Conservation (phyloP, 2,888 invertebrate species). For the Sylvicola cinctus region DNA sequence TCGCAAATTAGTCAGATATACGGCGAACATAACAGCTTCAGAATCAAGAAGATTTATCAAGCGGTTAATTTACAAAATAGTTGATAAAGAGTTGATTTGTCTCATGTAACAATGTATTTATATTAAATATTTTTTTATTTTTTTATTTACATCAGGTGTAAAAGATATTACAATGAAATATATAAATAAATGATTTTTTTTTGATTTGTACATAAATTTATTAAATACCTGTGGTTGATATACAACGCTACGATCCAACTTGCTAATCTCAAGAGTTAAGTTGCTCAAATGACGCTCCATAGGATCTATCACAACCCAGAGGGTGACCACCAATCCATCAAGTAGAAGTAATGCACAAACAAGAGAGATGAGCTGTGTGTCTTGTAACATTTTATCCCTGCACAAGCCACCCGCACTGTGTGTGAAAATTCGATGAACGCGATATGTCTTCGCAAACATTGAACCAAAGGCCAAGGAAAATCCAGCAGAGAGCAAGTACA, state of each 20-base stretch:
- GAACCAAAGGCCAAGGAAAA: conserved; percentile 85
- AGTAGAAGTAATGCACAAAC: conserved; percentile 64
- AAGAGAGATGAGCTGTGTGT: conserved; percentile 68
- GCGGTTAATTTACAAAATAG: no score
- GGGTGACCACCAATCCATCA: conserved; percentile 60
- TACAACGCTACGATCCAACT: conserved; percentile 56
- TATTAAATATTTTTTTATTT: no score
- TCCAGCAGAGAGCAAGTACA: conserved; percentile 73
- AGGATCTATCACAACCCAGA: conserved; percentile 74
- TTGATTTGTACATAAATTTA: no score
- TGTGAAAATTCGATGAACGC: conserved; percentile 80
- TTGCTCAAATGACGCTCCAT: conserved; percentile 70
- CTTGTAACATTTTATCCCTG: conserved; percentile 76
- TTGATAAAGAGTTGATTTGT: no score
- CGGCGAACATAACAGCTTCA: no score
- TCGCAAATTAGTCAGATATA: no score
- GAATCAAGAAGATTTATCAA: no score
- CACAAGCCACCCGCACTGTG: conserved; percentile 63
- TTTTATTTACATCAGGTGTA: no score
- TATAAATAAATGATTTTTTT: no score
- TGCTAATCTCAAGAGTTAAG: conserved; percentile 57
- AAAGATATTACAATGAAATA: no score
- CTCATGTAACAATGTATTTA: no score
- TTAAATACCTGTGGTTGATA: conserved; percentile 58
- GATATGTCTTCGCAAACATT: conserved; percentile 86